Percentiles rank a stretch among this genome's conserved stretches.
Conservation (phyloP, 2,888 invertebrate species). For the Tachystola acroxantha region DNA sequence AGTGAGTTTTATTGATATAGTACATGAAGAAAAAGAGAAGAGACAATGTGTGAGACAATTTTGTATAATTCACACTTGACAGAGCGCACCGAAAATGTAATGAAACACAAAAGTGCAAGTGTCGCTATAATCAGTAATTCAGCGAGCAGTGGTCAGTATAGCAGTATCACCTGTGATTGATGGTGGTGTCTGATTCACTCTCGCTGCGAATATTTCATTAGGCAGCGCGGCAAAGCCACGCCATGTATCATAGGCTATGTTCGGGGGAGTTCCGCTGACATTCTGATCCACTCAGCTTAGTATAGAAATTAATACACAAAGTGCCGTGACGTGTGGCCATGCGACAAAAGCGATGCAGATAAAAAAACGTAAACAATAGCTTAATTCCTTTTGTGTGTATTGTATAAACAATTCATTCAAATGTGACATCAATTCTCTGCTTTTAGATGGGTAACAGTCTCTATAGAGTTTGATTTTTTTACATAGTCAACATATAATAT, state of each 20-base stretch:
- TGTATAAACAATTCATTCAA: not conserved
- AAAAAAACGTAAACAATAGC: constrained; percentile 6
- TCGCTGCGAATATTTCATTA: constrained; percentile 71
- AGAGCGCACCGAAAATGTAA: too few relatives aligned
- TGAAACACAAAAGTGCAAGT: not conserved
- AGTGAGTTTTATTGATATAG: too few relatives aligned
- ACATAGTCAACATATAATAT: too few relatives aligned
- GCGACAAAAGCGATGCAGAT: constrained; percentile 28
- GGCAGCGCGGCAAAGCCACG: constrained; percentile 53
- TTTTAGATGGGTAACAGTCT: too few relatives aligned
- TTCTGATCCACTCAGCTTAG: constrained; percentile 66
- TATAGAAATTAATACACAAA: constrained; percentile 64
- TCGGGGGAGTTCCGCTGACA: constrained; percentile 56
- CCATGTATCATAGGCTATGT: constrained; percentile 69
- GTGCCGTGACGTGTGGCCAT: constrained; percentile 37
- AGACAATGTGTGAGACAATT: too few relatives aligned
- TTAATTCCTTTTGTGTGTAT: constrained; percentile 5
- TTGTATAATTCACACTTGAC: too few relatives aligned
- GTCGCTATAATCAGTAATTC: constrained; percentile 16
- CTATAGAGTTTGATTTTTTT: too few relatives aligned
- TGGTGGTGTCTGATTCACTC: constrained; percentile 59
- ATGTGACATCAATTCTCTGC: too few relatives aligned
- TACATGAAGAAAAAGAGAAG: too few relatives aligned
- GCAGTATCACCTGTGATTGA: constrained; percentile 64
- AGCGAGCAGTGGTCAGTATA: constrained; percentile 36